These are phyloP conservation scores for Virgularia gustaviana DNA, from an alignment of 92 coral and sea anemone species.

Conservation along the genomic window DNA sequence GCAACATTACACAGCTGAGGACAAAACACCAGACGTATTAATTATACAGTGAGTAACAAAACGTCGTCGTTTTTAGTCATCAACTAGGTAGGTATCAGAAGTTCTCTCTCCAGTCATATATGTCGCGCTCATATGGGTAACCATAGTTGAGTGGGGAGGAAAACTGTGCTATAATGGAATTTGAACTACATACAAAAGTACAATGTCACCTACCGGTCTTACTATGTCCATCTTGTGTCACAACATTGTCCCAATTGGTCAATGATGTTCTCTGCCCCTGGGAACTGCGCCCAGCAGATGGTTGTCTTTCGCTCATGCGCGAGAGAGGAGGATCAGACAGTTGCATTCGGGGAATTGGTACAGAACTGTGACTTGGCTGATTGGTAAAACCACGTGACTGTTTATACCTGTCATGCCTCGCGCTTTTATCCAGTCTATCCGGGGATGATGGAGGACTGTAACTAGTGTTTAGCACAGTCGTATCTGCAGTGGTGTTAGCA, in stretches of 20 bases:
- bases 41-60: too few species aligned
- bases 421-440: constrained; percentile 4
- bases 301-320: neutral
- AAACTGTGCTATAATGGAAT: neutral
- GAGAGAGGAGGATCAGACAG: neutral
- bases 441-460: constrained; percentile 25
- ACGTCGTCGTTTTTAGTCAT: too few species aligned
- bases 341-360: neutral
- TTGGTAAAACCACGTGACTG: constrained; percentile 4
- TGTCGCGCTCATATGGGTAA: too few species aligned
- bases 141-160: too few species aligned
- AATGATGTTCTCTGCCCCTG: constrained; percentile 4
- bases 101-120: too few species aligned
- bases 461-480: constrained; percentile 17
- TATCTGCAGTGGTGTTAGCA: neutral
- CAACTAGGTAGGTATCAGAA: too few species aligned
- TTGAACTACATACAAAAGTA: too few species aligned
- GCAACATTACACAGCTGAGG: too few species aligned
- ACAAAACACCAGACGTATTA: too few species aligned
- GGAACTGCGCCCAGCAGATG: constrained; percentile 5
- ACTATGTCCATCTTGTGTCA: neutral
- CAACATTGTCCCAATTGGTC: neutral
- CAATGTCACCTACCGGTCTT: neutral
- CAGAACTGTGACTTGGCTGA: neutral
- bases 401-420: constrained; percentile 2